Evolutionary conservation across 1,140 invertebrate species (phyloP).

Genomic region (Nixonia krombeini): DNA sequence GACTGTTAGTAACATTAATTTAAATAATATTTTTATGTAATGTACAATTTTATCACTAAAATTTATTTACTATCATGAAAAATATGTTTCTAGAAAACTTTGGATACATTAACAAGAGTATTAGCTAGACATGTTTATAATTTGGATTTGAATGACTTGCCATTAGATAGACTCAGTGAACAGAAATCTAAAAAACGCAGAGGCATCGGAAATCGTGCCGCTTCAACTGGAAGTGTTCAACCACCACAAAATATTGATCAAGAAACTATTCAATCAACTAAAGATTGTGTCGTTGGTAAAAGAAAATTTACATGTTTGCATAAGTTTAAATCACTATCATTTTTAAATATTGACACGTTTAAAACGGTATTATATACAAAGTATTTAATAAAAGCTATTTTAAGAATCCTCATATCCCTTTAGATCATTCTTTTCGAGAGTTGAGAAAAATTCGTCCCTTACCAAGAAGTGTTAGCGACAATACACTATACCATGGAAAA

Average conservation of each 20-base stretch:
- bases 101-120: conserved; percentile 94
- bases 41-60: no score
- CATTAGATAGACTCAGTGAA: conserved; percentile 86
- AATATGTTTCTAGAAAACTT: conserved; percentile 84
- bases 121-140: conserved; percentile 94
- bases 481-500: conserved; percentile 65
- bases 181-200: conserved; percentile 83
- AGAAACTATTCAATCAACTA: conserved; percentile 56
- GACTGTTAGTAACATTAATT: conserved; percentile 79
- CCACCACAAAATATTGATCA: conserved; percentile 63
- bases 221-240: conserved; percentile 66
- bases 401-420: neutral
- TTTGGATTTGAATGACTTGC: conserved; percentile 91
- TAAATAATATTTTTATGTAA: no score
- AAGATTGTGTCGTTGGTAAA: conserved; percentile 52
- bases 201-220: conserved; percentile 68
- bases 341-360: no score
- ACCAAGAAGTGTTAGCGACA: conserved; percentile 66
- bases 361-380: no score
- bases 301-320: neutral
- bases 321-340: neutral
- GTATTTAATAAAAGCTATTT: no score
- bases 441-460: conserved; percentile 61
- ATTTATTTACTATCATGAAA: no score
- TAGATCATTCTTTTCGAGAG: conserved; percentile 64